Conservation (phyloP, 2,113 vertebrate species). For the Odontophorus gujanensis region DNA sequence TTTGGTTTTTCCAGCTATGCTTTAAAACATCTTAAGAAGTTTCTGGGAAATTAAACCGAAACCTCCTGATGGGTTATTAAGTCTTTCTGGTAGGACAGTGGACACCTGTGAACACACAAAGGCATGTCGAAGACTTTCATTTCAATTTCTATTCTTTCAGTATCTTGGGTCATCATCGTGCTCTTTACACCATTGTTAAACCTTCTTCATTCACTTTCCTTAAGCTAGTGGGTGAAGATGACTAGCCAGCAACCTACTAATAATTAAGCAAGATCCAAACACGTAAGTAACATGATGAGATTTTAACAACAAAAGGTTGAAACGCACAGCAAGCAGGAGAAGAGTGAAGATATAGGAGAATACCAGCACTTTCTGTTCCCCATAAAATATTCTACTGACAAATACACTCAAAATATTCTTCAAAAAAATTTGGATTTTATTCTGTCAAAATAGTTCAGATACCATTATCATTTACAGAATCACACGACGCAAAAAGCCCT, state of each 20-base stretch:
- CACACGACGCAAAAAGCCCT: neutral
- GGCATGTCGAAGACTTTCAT: neutral
- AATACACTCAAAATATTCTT: neutral
- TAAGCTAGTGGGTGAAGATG: neutral
- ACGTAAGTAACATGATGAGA: neutral
- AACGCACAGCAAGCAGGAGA: neutral
- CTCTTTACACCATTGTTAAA: neutral
- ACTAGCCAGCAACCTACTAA: neutral
- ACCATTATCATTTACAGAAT: neutral
- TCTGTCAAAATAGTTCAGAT: neutral
- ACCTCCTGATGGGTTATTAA: accelerated
- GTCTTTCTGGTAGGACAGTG: accelerated
- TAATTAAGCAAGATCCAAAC: neutral
- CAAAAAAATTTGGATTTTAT: neutral
- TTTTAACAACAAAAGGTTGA: neutral
- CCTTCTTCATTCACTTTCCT: neutral
- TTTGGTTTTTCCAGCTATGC: neutral
- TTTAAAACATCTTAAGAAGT: neutral
- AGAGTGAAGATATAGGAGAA: neutral
- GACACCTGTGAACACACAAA: neutral
- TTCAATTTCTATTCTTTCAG: neutral
- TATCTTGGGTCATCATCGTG: neutral
- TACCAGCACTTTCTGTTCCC: neutral
- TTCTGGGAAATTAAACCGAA: neutral
- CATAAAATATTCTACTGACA: neutral